Evolutionary conservation across 2,888 invertebrate species (phyloP).

Genomic region (Acleris literana): DNA sequence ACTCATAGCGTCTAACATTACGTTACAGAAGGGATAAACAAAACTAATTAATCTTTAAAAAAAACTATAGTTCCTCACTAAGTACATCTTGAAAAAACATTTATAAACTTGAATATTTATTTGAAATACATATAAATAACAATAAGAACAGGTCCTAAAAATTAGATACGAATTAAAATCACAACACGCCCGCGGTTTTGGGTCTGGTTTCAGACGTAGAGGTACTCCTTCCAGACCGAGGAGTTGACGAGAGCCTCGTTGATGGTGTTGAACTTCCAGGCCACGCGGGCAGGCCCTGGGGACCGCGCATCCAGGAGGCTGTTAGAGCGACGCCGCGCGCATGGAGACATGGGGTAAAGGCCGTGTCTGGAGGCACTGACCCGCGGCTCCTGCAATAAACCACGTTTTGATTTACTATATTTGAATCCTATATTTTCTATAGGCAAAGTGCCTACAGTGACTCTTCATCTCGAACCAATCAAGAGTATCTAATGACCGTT

Average conservation of each 20-base stretch:
- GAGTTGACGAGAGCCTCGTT: constrained; percentile 70
- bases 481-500: no score
- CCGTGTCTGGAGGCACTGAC: constrained; percentile 50
- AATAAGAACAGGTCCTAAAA: no score
- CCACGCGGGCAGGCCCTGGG: constrained; percentile 52
- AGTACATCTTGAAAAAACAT: background rate
- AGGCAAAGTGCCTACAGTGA: no score
- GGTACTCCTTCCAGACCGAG: constrained; percentile 66
- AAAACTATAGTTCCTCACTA: background rate
- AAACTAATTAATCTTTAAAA: background rate
- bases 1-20: background rate
- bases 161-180: no score
- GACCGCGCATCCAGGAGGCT: constrained; percentile 63
- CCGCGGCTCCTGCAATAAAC: constrained; percentile 51
- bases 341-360: constrained; percentile 64
- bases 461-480: no score
- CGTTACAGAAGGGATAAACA: background rate
- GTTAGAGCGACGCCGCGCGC: constrained; percentile 60
- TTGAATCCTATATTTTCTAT: no score
- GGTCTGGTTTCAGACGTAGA: constrained; percentile 48
- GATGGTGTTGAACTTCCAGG: constrained; percentile 76
- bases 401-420: no score
- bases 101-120: background rate
- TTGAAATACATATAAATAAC: no score
- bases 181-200: constrained; percentile 5